phyloP scores from a whole-genome alignment of 1,140 invertebrate species.

The Pomacea maculata region DNA sequence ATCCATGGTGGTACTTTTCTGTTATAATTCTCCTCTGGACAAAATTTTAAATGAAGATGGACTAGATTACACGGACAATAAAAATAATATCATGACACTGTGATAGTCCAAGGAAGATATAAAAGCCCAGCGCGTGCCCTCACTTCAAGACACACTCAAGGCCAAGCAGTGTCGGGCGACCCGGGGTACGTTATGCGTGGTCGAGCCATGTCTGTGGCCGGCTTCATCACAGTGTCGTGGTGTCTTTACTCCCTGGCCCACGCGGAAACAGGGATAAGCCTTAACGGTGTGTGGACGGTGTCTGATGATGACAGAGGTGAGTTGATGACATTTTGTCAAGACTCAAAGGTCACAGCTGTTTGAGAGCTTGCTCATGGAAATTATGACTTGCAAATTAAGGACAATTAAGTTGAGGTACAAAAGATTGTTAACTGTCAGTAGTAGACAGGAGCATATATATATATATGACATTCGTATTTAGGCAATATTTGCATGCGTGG shows the following conservation, averaged over 20 bases:
- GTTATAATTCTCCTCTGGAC: too few species aligned
- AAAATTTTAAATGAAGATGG: too few species aligned
- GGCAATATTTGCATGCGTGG: too few species aligned
- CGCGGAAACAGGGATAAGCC: background rate
- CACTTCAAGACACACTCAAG: background rate
- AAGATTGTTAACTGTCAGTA: background rate
- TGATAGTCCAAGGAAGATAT: background rate
- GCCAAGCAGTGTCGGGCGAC: background rate
- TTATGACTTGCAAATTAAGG: background rate
- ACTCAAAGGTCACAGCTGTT: too few species aligned
- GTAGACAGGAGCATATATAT: background rate
- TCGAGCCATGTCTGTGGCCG: background rate
- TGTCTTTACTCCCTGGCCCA: background rate
- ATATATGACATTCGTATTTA: too few species aligned
- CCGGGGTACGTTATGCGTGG: background rate
- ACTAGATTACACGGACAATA: too few species aligned
- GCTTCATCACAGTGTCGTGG: background rate
- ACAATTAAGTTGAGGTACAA: too few species aligned
- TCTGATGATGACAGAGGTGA: background rate
- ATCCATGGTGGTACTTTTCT: too few species aligned
- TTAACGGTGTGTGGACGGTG: background rate
- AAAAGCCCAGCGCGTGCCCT: background rate
- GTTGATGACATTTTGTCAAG: background rate
- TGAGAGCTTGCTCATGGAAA: background rate
- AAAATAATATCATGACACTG: too few species aligned